Evolutionary conservation across 2,797 vertebrate genomes (phyloP).

Genomic region (Gymnothorax javanicus): DNA sequence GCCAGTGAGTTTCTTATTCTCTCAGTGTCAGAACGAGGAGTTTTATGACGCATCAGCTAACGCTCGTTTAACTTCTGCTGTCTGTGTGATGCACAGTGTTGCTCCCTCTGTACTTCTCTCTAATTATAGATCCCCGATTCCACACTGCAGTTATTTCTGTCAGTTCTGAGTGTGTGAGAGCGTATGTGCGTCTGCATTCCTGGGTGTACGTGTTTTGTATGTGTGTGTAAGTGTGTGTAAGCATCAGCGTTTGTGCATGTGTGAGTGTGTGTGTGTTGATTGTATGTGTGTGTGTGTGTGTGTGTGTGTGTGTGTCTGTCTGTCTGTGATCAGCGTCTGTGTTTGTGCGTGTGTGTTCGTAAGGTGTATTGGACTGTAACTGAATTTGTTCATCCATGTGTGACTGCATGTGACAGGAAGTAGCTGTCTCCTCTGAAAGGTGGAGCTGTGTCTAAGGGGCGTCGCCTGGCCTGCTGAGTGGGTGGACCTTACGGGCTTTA

Average conservation of each 20-base stretch:
- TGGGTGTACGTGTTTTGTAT: background rate
- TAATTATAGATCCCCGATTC: too few species aligned
- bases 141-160: background rate
- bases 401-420: slow-evolving; percentile 41
- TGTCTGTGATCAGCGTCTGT: background rate
- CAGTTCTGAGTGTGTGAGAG: background rate
- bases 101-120: too few species aligned
- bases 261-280: background rate
- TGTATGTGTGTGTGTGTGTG: background rate
- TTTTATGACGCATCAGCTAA: background rate
- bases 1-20: background rate
- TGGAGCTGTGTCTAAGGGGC: background rate
- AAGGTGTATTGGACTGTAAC: background rate
- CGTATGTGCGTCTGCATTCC: background rate
- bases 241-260: background rate
- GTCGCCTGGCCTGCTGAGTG: background rate
- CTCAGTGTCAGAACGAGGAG: background rate
- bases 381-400: slow-evolving; percentile 17
- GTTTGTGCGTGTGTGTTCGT: background rate
- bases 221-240: background rate
- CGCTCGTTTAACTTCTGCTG: background rate
- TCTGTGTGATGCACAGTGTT: background rate
- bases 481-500: slow-evolving; percentile 9
- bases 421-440: background rate
- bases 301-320: background rate